A percentile compares a stretch with the other conserved stretches of the same genome.
Conservation (phyloP, 2,113 vertebrate species). For the Charina bottae region DNA sequence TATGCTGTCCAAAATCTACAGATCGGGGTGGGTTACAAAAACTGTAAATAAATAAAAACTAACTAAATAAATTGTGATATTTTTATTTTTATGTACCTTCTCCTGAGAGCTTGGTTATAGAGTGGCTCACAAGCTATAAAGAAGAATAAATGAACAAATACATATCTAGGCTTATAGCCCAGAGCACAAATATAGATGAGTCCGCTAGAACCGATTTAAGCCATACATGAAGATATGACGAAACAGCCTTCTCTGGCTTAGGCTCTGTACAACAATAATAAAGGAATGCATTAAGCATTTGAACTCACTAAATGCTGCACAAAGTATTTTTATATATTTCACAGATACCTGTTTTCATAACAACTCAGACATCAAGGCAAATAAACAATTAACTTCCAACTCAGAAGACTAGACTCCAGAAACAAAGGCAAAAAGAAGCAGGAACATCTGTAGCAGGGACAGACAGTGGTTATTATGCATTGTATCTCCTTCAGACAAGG, state of each 20-base stretch:
- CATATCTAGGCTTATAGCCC: background rate
- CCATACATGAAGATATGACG: background rate
- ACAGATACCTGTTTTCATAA: background rate
- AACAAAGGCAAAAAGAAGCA: background rate
- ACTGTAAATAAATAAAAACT: background rate
- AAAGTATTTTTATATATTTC: background rate
- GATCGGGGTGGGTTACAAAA: background rate
- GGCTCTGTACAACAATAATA: background rate
- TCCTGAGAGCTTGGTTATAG: background rate
- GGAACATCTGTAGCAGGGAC: background rate
- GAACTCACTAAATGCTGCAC: background rate
- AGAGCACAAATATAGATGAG: background rate
- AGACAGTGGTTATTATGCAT: background rate
- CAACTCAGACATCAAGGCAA: background rate
- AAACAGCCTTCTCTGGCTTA: background rate
- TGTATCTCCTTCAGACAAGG: background rate
- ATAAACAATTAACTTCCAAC: background rate
- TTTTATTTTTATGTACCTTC: background rate
- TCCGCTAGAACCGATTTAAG: background rate
- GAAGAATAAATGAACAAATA: background rate
- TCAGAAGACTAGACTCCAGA: background rate
- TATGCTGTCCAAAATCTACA: background rate
- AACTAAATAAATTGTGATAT: background rate
- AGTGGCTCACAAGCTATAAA: background rate
- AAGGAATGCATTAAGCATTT: background rate